Conservation (phyloP, 2,888 invertebrate species). For the Drosophila falleni region DNA sequence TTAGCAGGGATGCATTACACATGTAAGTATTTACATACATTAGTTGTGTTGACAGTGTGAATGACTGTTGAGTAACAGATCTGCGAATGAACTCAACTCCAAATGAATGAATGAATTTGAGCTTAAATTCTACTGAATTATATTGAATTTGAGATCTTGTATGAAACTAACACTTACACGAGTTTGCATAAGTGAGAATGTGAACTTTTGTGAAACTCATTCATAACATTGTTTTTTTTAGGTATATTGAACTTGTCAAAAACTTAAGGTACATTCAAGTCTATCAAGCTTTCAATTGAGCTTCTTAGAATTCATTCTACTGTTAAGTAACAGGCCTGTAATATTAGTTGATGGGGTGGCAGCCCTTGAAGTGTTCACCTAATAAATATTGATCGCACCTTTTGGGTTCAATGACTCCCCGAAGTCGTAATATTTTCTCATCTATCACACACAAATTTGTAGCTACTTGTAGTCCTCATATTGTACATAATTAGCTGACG, state of each 20-base stretch:
- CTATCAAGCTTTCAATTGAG: no score
- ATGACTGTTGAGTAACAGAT: not conserved
- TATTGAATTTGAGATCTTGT: no score
- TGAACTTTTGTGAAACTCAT: no score
- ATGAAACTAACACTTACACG: no score
- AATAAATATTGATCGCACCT: slow-evolving; percentile 56
- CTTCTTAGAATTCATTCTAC: not conserved
- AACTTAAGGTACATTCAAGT: no score
- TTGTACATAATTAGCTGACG: slow-evolving; percentile 60
- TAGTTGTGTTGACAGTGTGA: not conserved
- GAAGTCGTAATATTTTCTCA: slow-evolving; percentile 42
- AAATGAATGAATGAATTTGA: no score
- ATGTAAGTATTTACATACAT: not conserved
- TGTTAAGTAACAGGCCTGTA: slow-evolving; percentile 5
- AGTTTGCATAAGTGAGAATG: no score
- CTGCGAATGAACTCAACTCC: no score
- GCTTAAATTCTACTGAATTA: no score
- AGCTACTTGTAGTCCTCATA: slow-evolving; percentile 42
- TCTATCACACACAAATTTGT: slow-evolving; percentile 42
- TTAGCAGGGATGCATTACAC: slow-evolving; percentile 48
- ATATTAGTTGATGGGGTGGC: slow-evolving; percentile 1
- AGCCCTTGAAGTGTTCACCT: slow-evolving; percentile 32
- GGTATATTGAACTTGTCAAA: no score
- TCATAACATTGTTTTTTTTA: no score
- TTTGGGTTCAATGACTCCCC: slow-evolving; percentile 65